Base-by-base conservation (phyloP, 2,113 vertebrate species). In the Dasyornis broadbenti region DNA sequence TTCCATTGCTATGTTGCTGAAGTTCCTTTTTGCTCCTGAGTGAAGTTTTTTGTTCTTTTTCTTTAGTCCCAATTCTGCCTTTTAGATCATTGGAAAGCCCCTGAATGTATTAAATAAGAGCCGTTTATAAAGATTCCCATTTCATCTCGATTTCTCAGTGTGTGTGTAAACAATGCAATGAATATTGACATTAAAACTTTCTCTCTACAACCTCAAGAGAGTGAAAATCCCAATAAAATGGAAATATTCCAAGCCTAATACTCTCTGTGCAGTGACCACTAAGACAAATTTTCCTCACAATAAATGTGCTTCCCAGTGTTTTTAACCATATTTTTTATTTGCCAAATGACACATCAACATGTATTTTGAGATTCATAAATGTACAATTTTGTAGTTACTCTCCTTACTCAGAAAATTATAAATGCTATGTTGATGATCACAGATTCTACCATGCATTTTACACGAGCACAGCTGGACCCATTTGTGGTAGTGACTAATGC, bases 1-100 rank as follows among this genome's bases (percentile, higher is more conserved):
- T 78, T 53, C 57, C 33, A 39, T 4, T n/a, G 5, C 54, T 39
- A 24, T 15, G 9, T 42, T 80, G 30, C 7, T 69, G 27, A 64
- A 52, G 5, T 35, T 42, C 8, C 13, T 80, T 20, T 52, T 76
- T 52, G n/a, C 22, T 64, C 15, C 27, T 45, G 15, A 64, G 2
- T 37, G 3, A 2, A 2, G 1, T 15, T 15, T 27, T 56, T 20
- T 11, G 2, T 12, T 10, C 33, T 16, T 50, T 18, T 4, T 1
- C 20, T 80, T 78, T 11, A 13, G 79, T 22, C 19, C 17, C 3
- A 8, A 1, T 61, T 73, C 23, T 82, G 8, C 15, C 7, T 9
- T 84, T 87, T 66, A 33, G 8, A 40, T 9, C 7, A 33, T 9
- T 63, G 23, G 33, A 70, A 81, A 63, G 33, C 2, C 15, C 10